Evolutionary conservation across 2,888 invertebrate genomes (phyloP).

Genomic region (Rhamphomyia laevipes): DNA sequence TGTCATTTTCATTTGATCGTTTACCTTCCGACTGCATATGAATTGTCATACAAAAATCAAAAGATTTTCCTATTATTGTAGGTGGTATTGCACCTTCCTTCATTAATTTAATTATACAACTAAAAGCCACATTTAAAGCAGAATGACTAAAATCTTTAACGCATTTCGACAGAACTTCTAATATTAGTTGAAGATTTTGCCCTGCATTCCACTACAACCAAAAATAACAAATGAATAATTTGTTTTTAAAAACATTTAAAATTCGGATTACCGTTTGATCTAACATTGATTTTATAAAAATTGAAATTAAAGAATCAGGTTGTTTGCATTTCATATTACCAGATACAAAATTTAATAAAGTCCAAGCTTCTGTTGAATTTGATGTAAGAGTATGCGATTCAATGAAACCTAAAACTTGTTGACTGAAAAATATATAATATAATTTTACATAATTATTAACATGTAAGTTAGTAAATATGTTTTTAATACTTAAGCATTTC

Average conservation of each 20-base stretch:
- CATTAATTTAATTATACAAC: conserved; percentile 24
- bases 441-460: background rate
- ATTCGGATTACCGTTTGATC: background rate
- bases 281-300: background rate
- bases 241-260: background rate
- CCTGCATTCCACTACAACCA: conserved; percentile 28
- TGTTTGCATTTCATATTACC: conserved; percentile 28
- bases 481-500: conserved; percentile 14
- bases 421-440: conserved; percentile 16
- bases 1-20: conserved; percentile 4
- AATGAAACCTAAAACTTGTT: conserved; percentile 24
- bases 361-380: conserved; percentile 36
- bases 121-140: conserved; percentile 30
- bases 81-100: conserved; percentile 28
- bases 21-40: conserved; percentile 22
- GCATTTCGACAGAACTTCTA: conserved; percentile 29
- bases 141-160: conserved; percentile 30
- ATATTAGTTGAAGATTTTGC: conserved; percentile 30
- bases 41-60: conserved; percentile 29
- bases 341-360: conserved; percentile 30
- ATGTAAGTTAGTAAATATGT: background rate
- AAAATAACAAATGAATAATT: conserved; percentile 1
- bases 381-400: conserved; percentile 32
- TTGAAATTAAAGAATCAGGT: conserved; percentile 29
- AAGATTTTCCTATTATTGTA: conserved; percentile 29